Conservation (phyloP, 2,113 vertebrate genomes). For the Tachysurus vachellii region DNA sequence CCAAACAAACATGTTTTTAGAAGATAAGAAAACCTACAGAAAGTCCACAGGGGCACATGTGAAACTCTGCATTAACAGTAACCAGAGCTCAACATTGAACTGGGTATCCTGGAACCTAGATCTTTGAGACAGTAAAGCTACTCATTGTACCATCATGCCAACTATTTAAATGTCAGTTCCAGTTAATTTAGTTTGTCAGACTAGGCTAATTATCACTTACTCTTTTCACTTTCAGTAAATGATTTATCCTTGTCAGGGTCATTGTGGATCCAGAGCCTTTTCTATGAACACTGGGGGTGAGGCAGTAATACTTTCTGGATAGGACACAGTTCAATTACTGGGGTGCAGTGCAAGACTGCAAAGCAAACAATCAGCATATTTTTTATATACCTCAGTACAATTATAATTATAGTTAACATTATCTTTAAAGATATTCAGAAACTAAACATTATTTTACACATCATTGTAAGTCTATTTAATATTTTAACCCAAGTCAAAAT, state of each 20-base stretch:
- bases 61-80: not conserved
- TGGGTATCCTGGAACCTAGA: not conserved
- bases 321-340: not conserved
- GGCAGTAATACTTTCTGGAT: not conserved
- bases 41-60: not conserved
- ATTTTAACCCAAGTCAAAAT: not conserved
- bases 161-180: not conserved
- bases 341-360: not conserved
- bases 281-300: not conserved
- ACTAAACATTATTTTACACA: not conserved
- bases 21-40: not conserved
- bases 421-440: not conserved
- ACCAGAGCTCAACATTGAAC: not conserved
- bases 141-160: not conserved
- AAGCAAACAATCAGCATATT: not conserved
- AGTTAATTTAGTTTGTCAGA: not conserved
- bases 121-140: not conserved
- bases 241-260: too few species aligned
- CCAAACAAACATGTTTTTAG: not conserved
- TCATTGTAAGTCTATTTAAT: not conserved
- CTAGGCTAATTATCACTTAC: not conserved
- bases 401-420: not conserved
- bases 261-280: too few species aligned
- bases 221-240: too few species aligned
- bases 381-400: too few species aligned